phyloP scores from a whole-genome alignment of 2,113 vertebrate genomes.

The Sebastes fasciatus region DNA sequence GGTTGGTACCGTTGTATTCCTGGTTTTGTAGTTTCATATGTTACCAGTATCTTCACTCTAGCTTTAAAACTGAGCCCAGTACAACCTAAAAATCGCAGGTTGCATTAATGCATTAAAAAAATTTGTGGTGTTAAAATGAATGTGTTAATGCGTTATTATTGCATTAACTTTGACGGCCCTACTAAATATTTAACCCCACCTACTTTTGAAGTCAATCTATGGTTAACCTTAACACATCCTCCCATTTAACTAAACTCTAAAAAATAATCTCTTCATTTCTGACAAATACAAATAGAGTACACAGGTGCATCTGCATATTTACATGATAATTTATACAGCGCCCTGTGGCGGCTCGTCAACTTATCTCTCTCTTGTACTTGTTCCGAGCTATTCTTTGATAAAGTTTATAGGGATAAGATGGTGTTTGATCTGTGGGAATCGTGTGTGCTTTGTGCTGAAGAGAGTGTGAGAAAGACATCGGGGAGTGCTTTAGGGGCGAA shows the following conservation, averaged over 20 bases:
- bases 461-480: slow-evolving; percentile 38
- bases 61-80: too few relatives aligned
- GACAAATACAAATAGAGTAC: not conserved
- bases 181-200: too few relatives aligned
- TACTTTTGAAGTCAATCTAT: not conserved
- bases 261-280: not conserved
- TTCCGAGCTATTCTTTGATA: slow-evolving; percentile 63
- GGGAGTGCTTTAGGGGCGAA: slow-evolving; percentile 58
- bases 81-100: too few relatives aligned
- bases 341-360: slow-evolving; percentile 43
- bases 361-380: slow-evolving; percentile 22
- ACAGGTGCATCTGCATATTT: slow-evolving; percentile 18
- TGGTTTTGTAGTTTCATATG: too few relatives aligned
- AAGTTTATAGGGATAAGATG: slow-evolving; percentile 54
- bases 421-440: slow-evolving; percentile 65
- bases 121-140: too few relatives aligned
- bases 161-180: too few relatives aligned
- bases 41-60: too few relatives aligned
- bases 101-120: too few relatives aligned
- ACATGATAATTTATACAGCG: slow-evolving; percentile 21
- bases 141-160: too few relatives aligned
- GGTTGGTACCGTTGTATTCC: too few relatives aligned
- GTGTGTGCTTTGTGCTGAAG: slow-evolving; percentile 46
- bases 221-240: not conserved
- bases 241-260: not conserved